Base-by-base conservation (phyloP, 2,888 invertebrate genomes). In the Xanthia togata region DNA sequence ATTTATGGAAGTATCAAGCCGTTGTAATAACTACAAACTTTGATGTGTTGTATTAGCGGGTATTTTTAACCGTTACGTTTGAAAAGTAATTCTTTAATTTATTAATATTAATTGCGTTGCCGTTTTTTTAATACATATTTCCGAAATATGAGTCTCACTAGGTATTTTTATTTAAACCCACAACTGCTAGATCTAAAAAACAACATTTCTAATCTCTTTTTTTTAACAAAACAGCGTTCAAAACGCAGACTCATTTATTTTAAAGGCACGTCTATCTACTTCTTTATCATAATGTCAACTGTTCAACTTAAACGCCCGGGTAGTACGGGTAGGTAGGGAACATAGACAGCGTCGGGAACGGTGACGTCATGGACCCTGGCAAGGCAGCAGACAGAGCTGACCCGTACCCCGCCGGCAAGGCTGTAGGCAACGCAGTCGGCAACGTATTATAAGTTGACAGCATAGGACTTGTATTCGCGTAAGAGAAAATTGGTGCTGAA, bases 401-500 rank as follows among this genome's bases (percentile, higher is more conserved):
- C 0, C 94, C 93, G 73, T 96, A 96, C 0, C 95, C 96, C 1
- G 94, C 90, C 47, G 94, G 96, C 71, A 95, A 81, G 0, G 91
- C 94, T 0, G 94, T 91, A 0, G 94, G 94, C 57, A 94, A 86
- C 0, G 90, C 93, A 0, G 92, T 85, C 9, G 91, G 92, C 57
- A 95, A 74, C 4, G 93, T 92, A 59, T 89, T 94, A 77, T 95
- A 96, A n/a, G 93, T 90, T 8, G 94, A 91, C 1, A 96, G 84
- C 92, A 95, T 93, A 1, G 94, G 93, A 38, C 90, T 91, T 0
- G 95, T 92, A 59, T 95, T 96, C 3, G 96, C 95, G 83, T 96
- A 96, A 20, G 96, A 94, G 79, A 96, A 95, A n/a, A 96, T 93
- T 0, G 96, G 96, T 0, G 93, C 86, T 0, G 95, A 93, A 0